Evolutionary conservation across 2,113 vertebrate species (phyloP).

Genomic region (Cinclus mexicanus): DNA sequence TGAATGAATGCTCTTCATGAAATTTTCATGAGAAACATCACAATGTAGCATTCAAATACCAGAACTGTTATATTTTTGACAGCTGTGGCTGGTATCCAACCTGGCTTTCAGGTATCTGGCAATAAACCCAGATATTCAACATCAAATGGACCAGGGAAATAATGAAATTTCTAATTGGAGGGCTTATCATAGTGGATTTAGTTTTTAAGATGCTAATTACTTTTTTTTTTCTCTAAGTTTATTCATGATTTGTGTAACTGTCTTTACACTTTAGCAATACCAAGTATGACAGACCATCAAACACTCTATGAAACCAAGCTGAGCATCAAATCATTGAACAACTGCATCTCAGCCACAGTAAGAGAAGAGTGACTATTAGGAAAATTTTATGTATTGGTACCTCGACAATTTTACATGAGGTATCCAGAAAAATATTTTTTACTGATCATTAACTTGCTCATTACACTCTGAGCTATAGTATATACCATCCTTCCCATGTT

Average conservation of each 20-base stretch:
- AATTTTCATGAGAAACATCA: slow-evolving; percentile 79
- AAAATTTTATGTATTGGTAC: neutral
- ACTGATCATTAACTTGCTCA: slow-evolving; percentile 56
- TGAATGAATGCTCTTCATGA: slow-evolving; percentile 72
- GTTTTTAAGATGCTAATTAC: slow-evolving; percentile 57
- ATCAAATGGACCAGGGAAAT: slow-evolving; percentile 65
- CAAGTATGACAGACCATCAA: slow-evolving; percentile 55
- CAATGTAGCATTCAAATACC: slow-evolving; percentile 70
- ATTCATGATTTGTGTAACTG: slow-evolving; percentile 52
- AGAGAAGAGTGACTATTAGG: neutral
- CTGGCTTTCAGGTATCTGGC: slow-evolving; percentile 86
- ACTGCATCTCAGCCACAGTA: neutral
- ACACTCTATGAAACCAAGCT: neutral
- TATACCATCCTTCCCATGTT: slow-evolving; percentile 46
- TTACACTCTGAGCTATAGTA: slow-evolving; percentile 53
- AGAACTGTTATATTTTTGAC: slow-evolving; percentile 67
- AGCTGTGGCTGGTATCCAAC: slow-evolving; percentile 79
- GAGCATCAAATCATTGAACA: neutral
- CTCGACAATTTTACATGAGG: slow-evolving; percentile 20
- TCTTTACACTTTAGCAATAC: slow-evolving; percentile 21
- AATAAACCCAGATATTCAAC: slow-evolving; percentile 73
- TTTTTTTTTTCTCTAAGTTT: slow-evolving; percentile 53
- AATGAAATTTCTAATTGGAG: slow-evolving; percentile 73
- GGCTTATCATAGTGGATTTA: slow-evolving; percentile 62
- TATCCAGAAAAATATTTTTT: slow-evolving; percentile 64